These are phyloP conservation scores for Neoaliturus tenellus DNA, from an alignment of 2,888 invertebrate species.

Conservation along the genomic window DNA sequence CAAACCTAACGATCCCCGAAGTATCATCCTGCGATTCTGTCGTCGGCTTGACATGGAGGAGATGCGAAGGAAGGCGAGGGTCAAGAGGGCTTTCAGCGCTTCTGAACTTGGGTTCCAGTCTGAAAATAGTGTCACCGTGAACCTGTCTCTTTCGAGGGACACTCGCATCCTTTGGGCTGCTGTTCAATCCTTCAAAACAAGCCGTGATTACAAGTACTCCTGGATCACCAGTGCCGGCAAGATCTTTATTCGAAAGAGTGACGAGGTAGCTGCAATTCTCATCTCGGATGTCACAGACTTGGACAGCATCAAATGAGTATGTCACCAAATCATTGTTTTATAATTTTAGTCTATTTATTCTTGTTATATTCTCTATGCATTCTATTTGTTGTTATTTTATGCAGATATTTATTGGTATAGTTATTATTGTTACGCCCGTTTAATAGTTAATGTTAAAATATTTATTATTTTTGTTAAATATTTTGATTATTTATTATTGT, in stretches of 20 bases:
- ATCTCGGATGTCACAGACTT: no score
- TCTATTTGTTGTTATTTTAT: no score
- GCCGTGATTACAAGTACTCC: neutral
- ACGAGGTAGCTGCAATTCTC: no score
- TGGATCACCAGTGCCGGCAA: neutral
- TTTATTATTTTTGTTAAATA: no score
- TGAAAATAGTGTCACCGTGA: neutral
- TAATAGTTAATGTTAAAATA: no score
- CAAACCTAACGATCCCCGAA: neutral
- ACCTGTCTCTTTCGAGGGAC: neutral
- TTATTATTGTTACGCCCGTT: no score
- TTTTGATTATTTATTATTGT: no score
- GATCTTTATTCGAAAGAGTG: neutral
- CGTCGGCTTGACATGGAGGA: neutral
- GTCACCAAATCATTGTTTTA: no score
- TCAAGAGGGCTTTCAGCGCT: neutral
- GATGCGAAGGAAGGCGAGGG: neutral
- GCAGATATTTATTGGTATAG: no score
- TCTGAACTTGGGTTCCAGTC: neutral
- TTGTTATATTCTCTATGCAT: no score
- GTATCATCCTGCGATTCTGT: neutral
- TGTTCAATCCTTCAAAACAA: neutral
- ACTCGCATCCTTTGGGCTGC: neutral
- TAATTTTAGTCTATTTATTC: no score
- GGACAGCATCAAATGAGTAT: no score